These are phyloP conservation scores for Taurulus bubalis DNA, from an alignment of 2,113 vertebrate species.

Conservation along the genomic window DNA sequence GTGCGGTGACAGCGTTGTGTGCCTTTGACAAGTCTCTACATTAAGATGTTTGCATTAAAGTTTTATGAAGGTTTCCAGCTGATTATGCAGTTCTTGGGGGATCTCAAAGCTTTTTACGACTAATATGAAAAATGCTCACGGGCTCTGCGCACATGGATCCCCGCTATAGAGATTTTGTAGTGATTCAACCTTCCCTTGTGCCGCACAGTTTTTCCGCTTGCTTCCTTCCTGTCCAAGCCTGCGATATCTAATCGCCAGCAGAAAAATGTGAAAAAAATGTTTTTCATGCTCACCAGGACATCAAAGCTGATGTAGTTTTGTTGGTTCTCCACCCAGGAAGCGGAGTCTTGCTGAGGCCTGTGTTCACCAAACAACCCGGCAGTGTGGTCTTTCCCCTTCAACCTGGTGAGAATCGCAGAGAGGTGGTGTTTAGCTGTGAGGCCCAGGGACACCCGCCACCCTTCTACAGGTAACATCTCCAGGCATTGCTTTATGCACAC, in stretches of 20 bases:
- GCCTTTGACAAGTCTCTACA: constrained; percentile 41
- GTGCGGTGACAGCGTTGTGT: background rate
- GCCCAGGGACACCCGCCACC: constrained; percentile 91
- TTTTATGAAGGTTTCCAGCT: constrained; percentile 64
- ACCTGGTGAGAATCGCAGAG: constrained; percentile 87
- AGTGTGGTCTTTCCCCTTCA: constrained; percentile 91
- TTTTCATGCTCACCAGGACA: constrained; percentile 30
- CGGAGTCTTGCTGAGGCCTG: constrained; percentile 85
- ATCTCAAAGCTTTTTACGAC: constrained; percentile 43
- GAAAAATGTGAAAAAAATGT: constrained; percentile 10
- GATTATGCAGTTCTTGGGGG: constrained; percentile 54
- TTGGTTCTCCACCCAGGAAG: constrained; percentile 84
- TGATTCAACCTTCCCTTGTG: constrained; percentile 8
- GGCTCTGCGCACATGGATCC: constrained; percentile 14
- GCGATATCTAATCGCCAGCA: constrained; percentile 14
- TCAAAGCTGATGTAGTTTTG: constrained; percentile 50
- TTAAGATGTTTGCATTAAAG: constrained; percentile 55
- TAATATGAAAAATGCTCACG: constrained; percentile 39
- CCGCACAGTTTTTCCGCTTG: background rate
- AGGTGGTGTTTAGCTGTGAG: constrained; percentile 93
- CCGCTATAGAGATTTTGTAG: constrained; percentile 13
- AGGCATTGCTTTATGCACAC: constrained; percentile 22
- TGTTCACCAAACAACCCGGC: constrained; percentile 93
- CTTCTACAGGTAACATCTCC: constrained; percentile 87
- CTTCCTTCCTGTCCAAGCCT: constrained; percentile 11